Evolutionary conservation across 2,888 invertebrate genomes (phyloP), one percentile per base, ranked within the genome.

Genomic region (Dicyrtomina minuta): DNA sequence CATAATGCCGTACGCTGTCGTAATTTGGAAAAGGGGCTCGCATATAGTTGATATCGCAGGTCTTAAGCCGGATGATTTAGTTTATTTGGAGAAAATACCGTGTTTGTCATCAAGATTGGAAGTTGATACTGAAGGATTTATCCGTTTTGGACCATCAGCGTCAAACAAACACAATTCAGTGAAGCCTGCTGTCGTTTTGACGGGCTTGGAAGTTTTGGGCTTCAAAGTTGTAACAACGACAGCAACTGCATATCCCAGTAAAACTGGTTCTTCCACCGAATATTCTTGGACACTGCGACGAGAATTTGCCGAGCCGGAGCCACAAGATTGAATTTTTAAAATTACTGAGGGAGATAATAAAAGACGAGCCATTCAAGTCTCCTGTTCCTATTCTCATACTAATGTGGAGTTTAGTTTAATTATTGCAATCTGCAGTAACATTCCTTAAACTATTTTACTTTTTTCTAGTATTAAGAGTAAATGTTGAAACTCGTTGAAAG

Each of bases 201-300:
- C 91, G 76, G 93, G 92, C 71, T 84, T 93, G 78, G 93, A 93
- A 86, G 91, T 92, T 71, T 85, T 93, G 78, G 92, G 92, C 61
- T 93, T 92, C 83, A 90, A 90, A 83, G 92, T 93, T 67, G 91
- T 93, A 61, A 91, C 92, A 69, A 92, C 92, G 17, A 91, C 92
- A 73, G 75, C 77, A 0, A 74, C 73, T 8, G 51, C 70, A 2
- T 55, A 20, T 17, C 65, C 66, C 10, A 59, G 26, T 10, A 62
- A 68, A 33, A 72, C 46, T 15, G 56, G 39, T 5, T 20, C 43
- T 12, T 91, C 91, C 68, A 91, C 91, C 85, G 92, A 93, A 81
- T 92, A 92, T 80, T 92, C 92, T 90, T 93, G 93, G 93, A 93
- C 93, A 83, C 91, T 93, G 90, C 88, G 92, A 85, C 91, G 91